Percentiles rank a stretch among this genome's conserved stretches.
Conservation (phyloP, 1,140 invertebrate species). For the Drosophila pallidifrons region DNA sequence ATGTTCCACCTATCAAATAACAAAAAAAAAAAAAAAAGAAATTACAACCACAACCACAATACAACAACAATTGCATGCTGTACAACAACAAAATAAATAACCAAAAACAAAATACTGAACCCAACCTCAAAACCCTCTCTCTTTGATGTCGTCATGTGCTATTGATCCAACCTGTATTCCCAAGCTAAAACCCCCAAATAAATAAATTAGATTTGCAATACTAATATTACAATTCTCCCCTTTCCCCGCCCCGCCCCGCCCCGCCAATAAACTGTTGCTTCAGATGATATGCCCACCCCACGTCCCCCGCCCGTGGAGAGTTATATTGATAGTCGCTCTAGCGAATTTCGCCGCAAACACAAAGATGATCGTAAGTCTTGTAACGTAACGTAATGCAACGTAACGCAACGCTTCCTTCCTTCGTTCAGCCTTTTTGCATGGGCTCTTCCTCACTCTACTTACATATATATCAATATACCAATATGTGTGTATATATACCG, state of each 20-base stretch:
- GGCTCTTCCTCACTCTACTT: constrained; percentile 29
- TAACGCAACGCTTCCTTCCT: constrained; percentile 12
- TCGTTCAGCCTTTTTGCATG: constrained; percentile 55
- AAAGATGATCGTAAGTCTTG: constrained; percentile 84
- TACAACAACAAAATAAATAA: constrained; percentile 69
- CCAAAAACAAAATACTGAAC: constrained; percentile 41
- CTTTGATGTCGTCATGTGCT: constrained; percentile 74
- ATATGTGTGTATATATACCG: constrained; percentile 9
- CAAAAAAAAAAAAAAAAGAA: constrained; percentile 1
- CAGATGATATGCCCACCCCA: constrained; percentile 84
- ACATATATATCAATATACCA: not conserved
- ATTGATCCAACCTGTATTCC: constrained; percentile 4
- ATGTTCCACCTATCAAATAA: constrained; percentile 62
- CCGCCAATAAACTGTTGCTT: constrained; percentile 9
- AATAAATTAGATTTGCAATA: constrained; percentile 4
- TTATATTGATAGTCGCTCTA: constrained; percentile 83
- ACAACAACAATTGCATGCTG: constrained; percentile 84
- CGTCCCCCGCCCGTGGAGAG: constrained; percentile 75
- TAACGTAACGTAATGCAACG: constrained; percentile 11
- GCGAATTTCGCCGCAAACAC: constrained; percentile 84
- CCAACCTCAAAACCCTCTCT: constrained; percentile 19
- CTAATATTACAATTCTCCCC: constrained; percentile 16
- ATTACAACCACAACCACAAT: constrained; percentile 61
- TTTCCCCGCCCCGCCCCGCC: not conserved
- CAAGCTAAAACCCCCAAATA: not conserved